Base-by-base conservation (phyloP, 2,113 vertebrate species). In the Abramis brama region DNA sequence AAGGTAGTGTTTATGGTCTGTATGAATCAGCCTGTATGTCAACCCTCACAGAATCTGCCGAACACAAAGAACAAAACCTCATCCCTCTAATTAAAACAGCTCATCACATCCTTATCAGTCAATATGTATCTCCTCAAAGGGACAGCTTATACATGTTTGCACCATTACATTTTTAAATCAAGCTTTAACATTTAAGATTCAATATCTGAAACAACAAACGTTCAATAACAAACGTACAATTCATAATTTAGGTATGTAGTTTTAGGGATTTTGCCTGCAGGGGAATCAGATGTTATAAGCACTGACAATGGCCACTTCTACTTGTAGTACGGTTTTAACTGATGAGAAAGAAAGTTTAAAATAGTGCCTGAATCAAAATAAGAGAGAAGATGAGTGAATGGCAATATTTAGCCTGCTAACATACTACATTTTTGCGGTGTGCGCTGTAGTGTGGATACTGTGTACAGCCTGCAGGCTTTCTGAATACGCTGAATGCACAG, bases 1-100 rank as follows among this genome's bases (percentile, higher is more conserved):
- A 79, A 10, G 9, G 76, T 87, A 89, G 50, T 86, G 90, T 92
- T 94, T 90, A 92, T 89, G 89, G 86, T 90, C 79, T 87, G 75
- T 86, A 73, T 79, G 82, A 90, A 92, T 79, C 80, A 73, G 25
- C 52, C 85, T 82, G 83, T 90, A 87, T 71, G 82, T 93, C 92
- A 90, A 75, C 84, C 27, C 82, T 33, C 23, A 60, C 45, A 23
- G 33, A 47, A 75, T 73, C 62, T 52, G 55, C 23, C 6, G 23
- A 74, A 45, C 36, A 60, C 52, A 39, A 36, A 57, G 4, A 52
- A 52, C 50, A 52, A 52, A 52, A 52, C 50, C 50, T 17, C 50
- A 52, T 52, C 50, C 0, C 50, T 52, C 50, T 12, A 45, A 43
- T n/a, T n/a, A 7, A 79, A 60, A 59, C 52, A 19, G 3, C 30